phyloP scores from a whole-genome alignment of 2,113 vertebrate genomes.

The Pygoscelis adeliae region DNA sequence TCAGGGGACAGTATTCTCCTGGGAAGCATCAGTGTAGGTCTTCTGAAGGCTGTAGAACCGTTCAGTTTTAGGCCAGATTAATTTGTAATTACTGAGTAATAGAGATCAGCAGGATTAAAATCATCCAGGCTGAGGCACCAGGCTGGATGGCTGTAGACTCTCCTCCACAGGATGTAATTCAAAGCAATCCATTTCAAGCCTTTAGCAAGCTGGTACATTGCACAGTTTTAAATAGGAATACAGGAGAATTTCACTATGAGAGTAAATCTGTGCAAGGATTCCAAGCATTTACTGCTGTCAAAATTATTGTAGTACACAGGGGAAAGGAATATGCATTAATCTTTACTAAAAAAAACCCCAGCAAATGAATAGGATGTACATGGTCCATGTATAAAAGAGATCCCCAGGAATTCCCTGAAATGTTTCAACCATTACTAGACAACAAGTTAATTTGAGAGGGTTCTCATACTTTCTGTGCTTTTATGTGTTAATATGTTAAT shows the following conservation, averaged over 20 bases:
- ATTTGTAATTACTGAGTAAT: not conserved
- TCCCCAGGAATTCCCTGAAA: not conserved
- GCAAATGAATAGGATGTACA: not conserved
- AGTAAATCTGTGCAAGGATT: not conserved
- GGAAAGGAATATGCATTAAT: not conserved
- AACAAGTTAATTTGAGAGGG: not conserved
- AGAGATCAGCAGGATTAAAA: constrained; percentile 1
- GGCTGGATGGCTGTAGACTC: not conserved
- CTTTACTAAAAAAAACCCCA: not conserved
- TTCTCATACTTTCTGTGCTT: not conserved
- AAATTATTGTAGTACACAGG: not conserved
- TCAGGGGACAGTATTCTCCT: not conserved
- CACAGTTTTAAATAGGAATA: not conserved
- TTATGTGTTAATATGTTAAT: not conserved
- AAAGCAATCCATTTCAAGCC: not conserved
- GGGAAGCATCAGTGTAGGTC: not conserved
- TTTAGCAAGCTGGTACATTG: not conserved
- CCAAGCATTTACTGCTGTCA: not conserved
- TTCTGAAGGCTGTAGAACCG: not conserved
- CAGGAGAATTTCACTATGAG: not conserved
- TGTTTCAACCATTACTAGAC: not conserved
- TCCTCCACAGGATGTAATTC: not conserved
- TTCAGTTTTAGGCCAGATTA: not conserved
- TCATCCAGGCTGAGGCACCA: not conserved
- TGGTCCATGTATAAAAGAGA: not conserved